Conservation (phyloP, 2,888 invertebrate genomes). For the Agrenia bidenticulata region DNA sequence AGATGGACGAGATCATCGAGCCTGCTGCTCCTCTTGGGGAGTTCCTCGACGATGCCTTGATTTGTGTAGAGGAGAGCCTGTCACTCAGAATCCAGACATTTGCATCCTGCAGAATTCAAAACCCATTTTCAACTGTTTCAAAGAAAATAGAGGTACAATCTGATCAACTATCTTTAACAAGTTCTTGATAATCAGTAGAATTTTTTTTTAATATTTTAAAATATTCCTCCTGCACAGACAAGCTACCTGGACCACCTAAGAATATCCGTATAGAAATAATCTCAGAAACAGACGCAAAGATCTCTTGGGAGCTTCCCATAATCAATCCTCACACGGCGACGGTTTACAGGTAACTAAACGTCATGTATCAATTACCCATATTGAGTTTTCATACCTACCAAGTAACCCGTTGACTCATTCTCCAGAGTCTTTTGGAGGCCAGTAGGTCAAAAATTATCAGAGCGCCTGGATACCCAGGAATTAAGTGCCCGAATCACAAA, state of each 20-base stretch:
- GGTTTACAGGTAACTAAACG: slow-evolving; percentile 68
- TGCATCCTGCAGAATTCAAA: slow-evolving; percentile 74
- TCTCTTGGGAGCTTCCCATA: slow-evolving; percentile 75
- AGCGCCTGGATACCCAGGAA: slow-evolving; percentile 71
- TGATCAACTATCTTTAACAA: not conserved
- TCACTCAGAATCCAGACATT: slow-evolving; percentile 64
- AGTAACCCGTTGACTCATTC: too few species aligned
- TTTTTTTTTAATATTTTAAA: too few species aligned
- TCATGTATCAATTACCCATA: too few species aligned
- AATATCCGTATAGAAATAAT: slow-evolving; percentile 64
- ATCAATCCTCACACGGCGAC: slow-evolving; percentile 82
- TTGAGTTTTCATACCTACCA: too few species aligned
- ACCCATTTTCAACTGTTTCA: slow-evolving; percentile 77
- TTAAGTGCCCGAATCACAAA: slow-evolving; percentile 70
- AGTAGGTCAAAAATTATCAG: slow-evolving; percentile 63
- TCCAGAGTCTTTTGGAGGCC: slow-evolving; percentile 74
- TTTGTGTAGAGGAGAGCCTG: slow-evolving; percentile 77
- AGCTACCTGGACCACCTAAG: slow-evolving; percentile 77
- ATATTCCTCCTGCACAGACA: too few species aligned
- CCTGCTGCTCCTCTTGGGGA: slow-evolving; percentile 76
- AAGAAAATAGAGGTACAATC: slow-evolving; percentile 70
- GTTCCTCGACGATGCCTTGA: slow-evolving; percentile 64
- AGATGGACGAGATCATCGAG: slow-evolving; percentile 73
- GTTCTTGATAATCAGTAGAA: not conserved
- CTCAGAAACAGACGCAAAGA: slow-evolving; percentile 63